phyloP scores from a whole-genome alignment of 2,113 vertebrate genomes.

The Tragelaphus strepsiceros region DNA sequence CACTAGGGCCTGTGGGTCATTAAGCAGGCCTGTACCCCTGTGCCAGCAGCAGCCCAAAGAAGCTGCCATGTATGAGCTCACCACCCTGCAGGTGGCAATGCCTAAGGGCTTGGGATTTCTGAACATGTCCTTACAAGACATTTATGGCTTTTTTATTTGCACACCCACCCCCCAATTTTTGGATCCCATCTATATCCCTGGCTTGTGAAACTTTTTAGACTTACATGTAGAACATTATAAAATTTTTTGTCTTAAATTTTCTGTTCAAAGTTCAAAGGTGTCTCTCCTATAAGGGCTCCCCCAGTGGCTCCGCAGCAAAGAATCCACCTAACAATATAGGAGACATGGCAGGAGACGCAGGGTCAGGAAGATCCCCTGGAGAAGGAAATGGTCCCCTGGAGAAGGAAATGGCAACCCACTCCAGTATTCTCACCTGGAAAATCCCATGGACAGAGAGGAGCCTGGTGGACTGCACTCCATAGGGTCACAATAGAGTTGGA shows the following conservation, averaged over 20 bases:
- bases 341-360: background rate
- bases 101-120: background rate
- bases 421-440: background rate
- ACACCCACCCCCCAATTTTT: background rate
- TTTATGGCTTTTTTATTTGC: background rate
- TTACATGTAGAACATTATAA: background rate
- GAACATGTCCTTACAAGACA: background rate
- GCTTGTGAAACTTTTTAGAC: background rate
- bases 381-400: background rate
- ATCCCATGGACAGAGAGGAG: background rate
- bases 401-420: background rate
- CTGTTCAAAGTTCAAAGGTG: background rate
- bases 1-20: background rate
- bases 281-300: background rate
- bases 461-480: background rate
- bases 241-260: background rate
- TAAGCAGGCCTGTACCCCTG: background rate
- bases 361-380: background rate
- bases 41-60: background rate
- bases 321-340: background rate
- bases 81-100: background rate
- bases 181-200: background rate
- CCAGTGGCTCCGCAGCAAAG: background rate
- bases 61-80: background rate
- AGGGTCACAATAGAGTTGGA: background rate